Percentiles rank a stretch among this genome's conserved stretches.
Conservation (phyloP, 2,113 vertebrate genomes). For the Pelecanoides urinatrix region DNA sequence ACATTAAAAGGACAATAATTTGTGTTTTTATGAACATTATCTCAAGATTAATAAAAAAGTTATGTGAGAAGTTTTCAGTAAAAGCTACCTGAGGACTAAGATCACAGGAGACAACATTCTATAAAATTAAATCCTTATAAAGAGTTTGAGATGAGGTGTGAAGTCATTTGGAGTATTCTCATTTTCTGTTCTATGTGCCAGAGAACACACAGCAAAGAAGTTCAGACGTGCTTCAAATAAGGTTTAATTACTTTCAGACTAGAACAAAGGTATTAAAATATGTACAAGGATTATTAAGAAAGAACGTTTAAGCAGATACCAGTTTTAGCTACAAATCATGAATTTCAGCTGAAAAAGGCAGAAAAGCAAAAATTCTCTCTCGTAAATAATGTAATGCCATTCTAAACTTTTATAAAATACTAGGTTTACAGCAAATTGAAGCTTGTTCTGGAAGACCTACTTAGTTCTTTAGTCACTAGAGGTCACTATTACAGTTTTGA, state of each 20-base stretch:
- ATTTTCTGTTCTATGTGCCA: background rate
- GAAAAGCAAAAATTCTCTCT: background rate
- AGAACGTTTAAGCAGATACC: background rate
- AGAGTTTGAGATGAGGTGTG: background rate
- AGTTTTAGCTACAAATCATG: background rate
- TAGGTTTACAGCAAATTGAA: background rate
- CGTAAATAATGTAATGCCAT: background rate
- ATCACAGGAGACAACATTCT: background rate
- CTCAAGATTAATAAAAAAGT: background rate
- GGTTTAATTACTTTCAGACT: background rate
- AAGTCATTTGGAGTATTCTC: background rate
- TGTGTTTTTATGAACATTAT: background rate
- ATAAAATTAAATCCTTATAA: background rate
- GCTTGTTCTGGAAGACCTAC: background rate
- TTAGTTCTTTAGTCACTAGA: slow-evolving; percentile 68
- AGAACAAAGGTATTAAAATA: background rate
- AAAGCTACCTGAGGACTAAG: background rate
- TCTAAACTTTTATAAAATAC: background rate
- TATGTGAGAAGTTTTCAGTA: background rate
- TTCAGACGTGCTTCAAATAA: background rate
- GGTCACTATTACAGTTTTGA: slow-evolving; percentile 74
- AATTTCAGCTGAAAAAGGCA: background rate
- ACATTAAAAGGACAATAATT: background rate
- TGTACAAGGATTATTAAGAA: background rate
- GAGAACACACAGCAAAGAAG: background rate